Conservation (phyloP, 2,888 invertebrate genomes). For the Subacronicta megacephala region DNA sequence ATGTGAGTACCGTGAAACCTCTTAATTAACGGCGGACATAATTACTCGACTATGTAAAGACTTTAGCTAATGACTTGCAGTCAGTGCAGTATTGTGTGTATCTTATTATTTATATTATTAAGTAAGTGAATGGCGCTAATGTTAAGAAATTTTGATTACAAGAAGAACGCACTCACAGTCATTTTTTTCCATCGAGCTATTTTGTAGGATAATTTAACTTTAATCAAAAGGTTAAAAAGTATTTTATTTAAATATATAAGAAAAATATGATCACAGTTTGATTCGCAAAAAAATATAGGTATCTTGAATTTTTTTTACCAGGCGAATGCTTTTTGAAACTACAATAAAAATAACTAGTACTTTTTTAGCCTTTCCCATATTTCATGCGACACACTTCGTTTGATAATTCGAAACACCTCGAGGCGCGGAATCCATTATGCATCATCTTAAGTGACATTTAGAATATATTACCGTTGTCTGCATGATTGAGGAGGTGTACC, state of each 20-base stretch:
- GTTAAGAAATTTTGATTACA: background rate
- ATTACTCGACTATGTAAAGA: conserved; percentile 59
- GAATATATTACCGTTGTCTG: conserved; percentile 82
- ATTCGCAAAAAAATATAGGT: no score
- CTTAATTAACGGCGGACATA: conserved; percentile 71
- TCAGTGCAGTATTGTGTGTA: conserved; percentile 1
- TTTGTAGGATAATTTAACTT: no score
- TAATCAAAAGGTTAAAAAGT: no score
- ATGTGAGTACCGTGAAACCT: conserved; percentile 57
- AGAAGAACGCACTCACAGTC: background rate
- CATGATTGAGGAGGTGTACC: conserved; percentile 77
- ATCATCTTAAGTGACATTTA: conserved; percentile 84
- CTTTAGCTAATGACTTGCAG: conserved; percentile 15
- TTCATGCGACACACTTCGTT: conserved; percentile 35
- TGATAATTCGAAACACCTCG: conserved; percentile 65
- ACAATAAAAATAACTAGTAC: no score
- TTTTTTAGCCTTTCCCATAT: conserved; percentile 21
- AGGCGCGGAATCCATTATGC: conserved; percentile 79
- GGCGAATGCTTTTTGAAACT: no score
- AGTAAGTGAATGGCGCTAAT: conserved; percentile 1
- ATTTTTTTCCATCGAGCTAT: no score
- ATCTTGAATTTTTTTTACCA: no score
- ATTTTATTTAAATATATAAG: no score
- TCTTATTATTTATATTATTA: background rate
- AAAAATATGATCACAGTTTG: no score